These are phyloP conservation scores for Ciconia stormi DNA, from an alignment of 2,113 vertebrate genomes.

Conservation along the genomic window DNA sequence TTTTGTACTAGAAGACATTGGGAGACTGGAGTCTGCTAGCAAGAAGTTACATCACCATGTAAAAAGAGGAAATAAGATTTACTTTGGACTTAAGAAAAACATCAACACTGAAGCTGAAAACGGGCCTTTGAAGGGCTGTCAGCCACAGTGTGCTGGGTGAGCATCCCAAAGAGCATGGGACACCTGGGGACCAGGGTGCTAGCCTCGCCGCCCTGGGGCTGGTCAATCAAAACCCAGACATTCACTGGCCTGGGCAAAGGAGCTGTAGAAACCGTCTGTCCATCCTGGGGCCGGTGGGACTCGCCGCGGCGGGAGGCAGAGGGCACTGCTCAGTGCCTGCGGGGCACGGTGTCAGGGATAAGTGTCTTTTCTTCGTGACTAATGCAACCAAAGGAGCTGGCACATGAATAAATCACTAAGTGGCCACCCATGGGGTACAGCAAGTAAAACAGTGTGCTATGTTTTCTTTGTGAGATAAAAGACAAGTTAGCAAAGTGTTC, in stretches of 20 bases:
- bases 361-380: neutral
- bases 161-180: neutral
- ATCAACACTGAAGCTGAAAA: neutral
- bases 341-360: accelerated
- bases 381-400: neutral
- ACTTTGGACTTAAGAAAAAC: neutral
- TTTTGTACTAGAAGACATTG: neutral
- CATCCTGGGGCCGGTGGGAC: accelerated
- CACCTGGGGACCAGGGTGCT: accelerated
- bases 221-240: neutral
- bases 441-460: neutral
- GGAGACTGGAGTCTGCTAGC: constrained; percentile 1
- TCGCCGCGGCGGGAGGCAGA: neutral
- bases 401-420: neutral
- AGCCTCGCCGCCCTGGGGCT: too few species aligned
- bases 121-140: neutral
- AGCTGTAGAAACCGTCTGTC: neutral
- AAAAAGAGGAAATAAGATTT: neutral
- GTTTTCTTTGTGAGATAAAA: neutral
- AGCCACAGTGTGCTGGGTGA: neutral
- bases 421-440: neutral
- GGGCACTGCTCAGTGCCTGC: neutral
- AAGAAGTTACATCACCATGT: neutral
- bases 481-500: neutral
- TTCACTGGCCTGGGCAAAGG: neutral